Base-by-base conservation (phyloP, 2,797 vertebrate genomes). In the Sebastes minor region DNA sequence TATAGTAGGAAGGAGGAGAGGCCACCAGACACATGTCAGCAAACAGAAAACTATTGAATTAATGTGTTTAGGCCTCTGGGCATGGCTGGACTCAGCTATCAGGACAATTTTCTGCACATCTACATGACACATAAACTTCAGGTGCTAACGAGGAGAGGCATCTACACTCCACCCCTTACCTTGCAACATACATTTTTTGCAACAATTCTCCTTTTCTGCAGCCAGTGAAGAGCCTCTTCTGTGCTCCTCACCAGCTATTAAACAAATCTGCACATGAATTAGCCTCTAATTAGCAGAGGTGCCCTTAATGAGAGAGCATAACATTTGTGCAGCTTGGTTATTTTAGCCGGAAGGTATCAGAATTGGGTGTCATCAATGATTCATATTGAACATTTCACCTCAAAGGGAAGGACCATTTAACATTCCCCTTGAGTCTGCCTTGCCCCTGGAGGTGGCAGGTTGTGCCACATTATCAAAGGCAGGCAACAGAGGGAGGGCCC, bases 381-480 rank as follows among this genome's bases (percentile, higher is more conserved):
- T 95, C 92, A 95, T 94, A 89, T 80, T 35, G 81, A 93, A 89
- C 87, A 94, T 94, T 94, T 93, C 92, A 94, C 93, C 92, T 95
- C 92, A 85, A 94, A 94, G 91, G 94, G 90, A 93, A 84, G 91
- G 79, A 92, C 78, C 90, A 86, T 95, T 95, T 94, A 95, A 88
- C 92, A 95, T 95, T 94, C 92, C 94, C 91, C 93, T 93, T 76
- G 87, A 94, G 93, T 94, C 57, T 86, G 86, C 71, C 86, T 83
- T 84, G 87, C 78, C 89, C 89, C 90, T 56, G 74, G 88, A 94
- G 91, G 91, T 93, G 87, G 79, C 91, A 89, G 91, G 86, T 95
- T 93, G 92, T 93, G 91, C 91, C 93, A 88, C 85, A 93, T 94
- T 49, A 95, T 95, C 94, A 95, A 95, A 95, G 91, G 90, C 78